Base-by-base conservation (phyloP, 2,797 vertebrate species). In the Ficedula albicollis region DNA sequence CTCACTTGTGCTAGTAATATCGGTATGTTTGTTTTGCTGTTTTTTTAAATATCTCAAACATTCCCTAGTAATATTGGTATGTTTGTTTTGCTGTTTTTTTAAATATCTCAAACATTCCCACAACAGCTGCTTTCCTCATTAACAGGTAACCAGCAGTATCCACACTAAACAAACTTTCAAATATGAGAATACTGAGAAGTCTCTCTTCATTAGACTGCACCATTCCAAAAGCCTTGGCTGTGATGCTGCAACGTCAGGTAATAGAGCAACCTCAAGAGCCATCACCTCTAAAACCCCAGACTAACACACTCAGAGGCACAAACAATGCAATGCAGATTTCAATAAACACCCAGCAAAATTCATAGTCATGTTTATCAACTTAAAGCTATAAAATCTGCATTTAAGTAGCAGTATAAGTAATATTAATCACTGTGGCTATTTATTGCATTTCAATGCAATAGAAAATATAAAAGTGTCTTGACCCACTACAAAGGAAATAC, bases 281-380 rank as follows among this genome's bases (percentile, higher is more conserved):
- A 95, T 51, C 17, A 27, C 78, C 59, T 70, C 23, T 38, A 3
- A 84, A 72, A 38, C 54, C 30, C 11, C 59, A 95, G 78, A 92
- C 66, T 30, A 79, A 96, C 69, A 90, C 51, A 76, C 78, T 94
- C 67, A 75, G 93, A 95, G 92, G 84, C 79, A 90, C 81, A 68
- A 38, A 30, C 30, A 32, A 32, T 38, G 73, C 26, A 63, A 46
- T 7, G 44, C 46, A 90, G 87, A 81, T 34, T 54, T 30, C 29
- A 60, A 18, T 48, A 87, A 95, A 86, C 18, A 36, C 19, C 68
- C 80, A 94, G 62, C 38, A 97, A 97, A 96, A 97, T 94, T 93
- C 84, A 88, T 22, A 82, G 59, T 48, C 49, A 59, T 52, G 51
- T 82, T 93, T 92, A 96, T 95, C 94, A 97, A 90, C 83, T 93